Percentiles rank a stretch among this genome's conserved stretches.
Conservation (phyloP, 2,113 vertebrate genomes). For the Heterotis niloticus region DNA sequence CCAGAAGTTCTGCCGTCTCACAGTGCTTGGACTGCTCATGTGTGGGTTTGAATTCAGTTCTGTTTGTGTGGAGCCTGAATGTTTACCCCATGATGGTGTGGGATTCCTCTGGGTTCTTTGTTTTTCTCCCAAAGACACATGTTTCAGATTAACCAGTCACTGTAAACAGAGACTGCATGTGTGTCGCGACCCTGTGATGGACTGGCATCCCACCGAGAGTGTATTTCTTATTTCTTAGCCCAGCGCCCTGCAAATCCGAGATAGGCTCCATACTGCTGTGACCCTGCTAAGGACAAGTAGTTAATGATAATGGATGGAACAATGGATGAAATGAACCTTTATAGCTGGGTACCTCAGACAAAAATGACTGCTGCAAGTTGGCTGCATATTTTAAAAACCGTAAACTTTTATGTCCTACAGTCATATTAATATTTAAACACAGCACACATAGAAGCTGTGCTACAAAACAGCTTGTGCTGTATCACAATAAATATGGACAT, state of each 20-base stretch:
- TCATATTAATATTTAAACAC: conserved; percentile 9
- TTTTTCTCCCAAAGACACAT: too few species aligned
- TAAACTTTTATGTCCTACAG: conserved; percentile 30
- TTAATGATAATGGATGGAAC: background rate
- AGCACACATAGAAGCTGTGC: conserved; percentile 30
- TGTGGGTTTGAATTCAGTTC: too few species aligned
- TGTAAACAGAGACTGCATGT: too few species aligned
- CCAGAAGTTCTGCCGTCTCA: too few species aligned
- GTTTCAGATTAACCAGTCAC: too few species aligned
- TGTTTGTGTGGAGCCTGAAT: too few species aligned
- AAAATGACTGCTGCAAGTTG: conserved; percentile 43
- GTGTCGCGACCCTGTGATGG: too few species aligned
- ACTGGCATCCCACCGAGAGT: too few species aligned
- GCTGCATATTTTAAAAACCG: conserved; percentile 40
- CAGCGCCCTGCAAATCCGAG: background rate
- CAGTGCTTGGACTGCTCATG: too few species aligned
- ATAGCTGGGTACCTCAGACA: conserved; percentile 38
- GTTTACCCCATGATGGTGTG: too few species aligned
- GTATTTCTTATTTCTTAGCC: background rate
- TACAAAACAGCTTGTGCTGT: conserved; percentile 24
- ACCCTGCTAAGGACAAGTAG: background rate
- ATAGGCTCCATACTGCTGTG: background rate
- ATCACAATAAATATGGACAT: conserved; percentile 35
- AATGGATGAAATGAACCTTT: conserved; percentile 25
- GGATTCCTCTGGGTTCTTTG: too few species aligned